Percentiles rank a stretch among this genome's conserved stretches.
Evolutionary conservation across 2,797 vertebrate genomes (phyloP).

Genomic region (Falco rusticolus): DNA sequence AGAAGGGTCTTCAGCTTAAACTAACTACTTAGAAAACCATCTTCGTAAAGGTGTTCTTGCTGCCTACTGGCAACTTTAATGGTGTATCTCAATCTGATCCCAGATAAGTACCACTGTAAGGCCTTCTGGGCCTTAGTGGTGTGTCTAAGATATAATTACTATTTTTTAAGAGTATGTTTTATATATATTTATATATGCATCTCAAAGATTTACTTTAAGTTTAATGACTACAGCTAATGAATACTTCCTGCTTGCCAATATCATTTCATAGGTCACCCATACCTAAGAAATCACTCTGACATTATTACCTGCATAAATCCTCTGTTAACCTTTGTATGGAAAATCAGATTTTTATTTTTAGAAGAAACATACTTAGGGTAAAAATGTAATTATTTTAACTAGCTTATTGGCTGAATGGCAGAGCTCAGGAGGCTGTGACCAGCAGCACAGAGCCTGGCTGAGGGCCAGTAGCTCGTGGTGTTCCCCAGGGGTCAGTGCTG

Average conservation of each 20-base stretch:
- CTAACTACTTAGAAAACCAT: neutral
- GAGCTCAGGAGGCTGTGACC: too few species aligned
- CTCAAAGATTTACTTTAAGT: neutral
- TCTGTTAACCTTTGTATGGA: neutral
- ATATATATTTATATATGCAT: neutral
- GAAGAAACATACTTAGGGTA: neutral
- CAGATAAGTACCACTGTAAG: neutral
- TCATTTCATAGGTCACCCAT: neutral
- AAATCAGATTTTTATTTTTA: neutral
- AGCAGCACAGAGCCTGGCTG: too few species aligned
- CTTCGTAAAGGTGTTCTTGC: neutral
- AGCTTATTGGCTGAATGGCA: neutral
- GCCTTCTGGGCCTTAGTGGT: neutral
- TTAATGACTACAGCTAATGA: slow-evolving; percentile 25
- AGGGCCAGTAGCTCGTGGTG: too few species aligned
- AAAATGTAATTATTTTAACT: neutral
- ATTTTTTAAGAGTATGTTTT: neutral
- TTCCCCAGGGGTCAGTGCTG: too few species aligned
- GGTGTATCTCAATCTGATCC: neutral
- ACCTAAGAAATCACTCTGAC: slow-evolving; percentile 10
- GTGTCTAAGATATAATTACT: neutral
- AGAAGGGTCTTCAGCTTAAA: neutral
- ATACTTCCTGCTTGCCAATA: neutral
- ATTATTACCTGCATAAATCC: slow-evolving; percentile 13
- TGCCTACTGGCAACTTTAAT: neutral